Conservation (phyloP, 2,888 invertebrate genomes). For the Oegoconia quadripuncta region DNA sequence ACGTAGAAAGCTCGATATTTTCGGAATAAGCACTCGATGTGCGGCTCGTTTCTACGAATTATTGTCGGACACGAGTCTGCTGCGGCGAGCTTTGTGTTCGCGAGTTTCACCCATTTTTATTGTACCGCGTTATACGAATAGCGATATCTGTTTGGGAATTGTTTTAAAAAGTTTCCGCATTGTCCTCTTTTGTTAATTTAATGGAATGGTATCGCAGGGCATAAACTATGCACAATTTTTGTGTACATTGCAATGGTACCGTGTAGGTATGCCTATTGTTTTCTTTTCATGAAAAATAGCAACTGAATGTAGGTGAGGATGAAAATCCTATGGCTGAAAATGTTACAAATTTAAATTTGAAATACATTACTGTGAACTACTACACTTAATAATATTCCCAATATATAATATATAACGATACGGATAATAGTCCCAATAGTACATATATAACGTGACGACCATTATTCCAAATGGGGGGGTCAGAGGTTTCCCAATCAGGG, state of each 20-base stretch:
- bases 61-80: slow-evolving; percentile 33
- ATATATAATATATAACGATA: too few species aligned
- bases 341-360: too few species aligned
- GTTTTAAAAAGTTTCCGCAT: slow-evolving; percentile 28
- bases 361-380: too few species aligned
- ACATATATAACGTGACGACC: too few species aligned
- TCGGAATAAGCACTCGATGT: slow-evolving; percentile 30
- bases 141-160: slow-evolving; percentile 33
- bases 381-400: too few species aligned
- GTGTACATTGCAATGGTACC: neutral
- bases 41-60: slow-evolving; percentile 43
- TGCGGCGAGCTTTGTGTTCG: slow-evolving; percentile 34
- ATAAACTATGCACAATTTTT: slow-evolving; percentile 19
- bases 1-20: slow-evolving; percentile 2
- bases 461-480: too few species aligned
- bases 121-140: slow-evolving; percentile 17
- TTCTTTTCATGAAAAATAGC: too few species aligned
- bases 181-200: slow-evolving; percentile 30
- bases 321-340: too few species aligned
- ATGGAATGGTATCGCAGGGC: slow-evolving; percentile 24
- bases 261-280: neutral
- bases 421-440: too few species aligned
- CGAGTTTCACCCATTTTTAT: slow-evolving; percentile 40
- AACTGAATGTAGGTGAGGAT: too few species aligned
- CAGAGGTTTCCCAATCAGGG: too few species aligned